These are phyloP conservation scores for Pundamilia nyererei DNA, from an alignment of 2,113 vertebrate species.

Conservation along the genomic window DNA sequence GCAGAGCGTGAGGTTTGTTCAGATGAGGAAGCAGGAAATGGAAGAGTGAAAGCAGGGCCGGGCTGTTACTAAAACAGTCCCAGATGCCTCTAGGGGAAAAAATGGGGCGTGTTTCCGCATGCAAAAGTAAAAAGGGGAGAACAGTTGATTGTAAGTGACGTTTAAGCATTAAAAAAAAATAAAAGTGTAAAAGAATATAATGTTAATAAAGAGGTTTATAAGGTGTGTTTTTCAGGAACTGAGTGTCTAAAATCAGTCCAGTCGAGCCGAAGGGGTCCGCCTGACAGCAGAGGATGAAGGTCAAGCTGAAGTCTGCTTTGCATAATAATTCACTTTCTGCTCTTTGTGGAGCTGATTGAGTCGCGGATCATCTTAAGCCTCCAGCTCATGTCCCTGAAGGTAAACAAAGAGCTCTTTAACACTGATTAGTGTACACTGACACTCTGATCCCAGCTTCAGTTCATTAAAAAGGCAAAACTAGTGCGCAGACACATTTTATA, in stretches of 20 bases:
- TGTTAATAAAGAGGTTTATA: neutral
- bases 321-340: neutral
- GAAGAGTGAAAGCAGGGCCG: neutral
- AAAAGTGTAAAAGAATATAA: neutral
- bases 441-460: neutral
- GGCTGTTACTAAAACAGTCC: neutral
- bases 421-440: neutral
- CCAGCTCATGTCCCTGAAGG: neutral
- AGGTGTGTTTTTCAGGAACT: neutral
- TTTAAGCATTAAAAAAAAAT: neutral
- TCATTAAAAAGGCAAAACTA: neutral
- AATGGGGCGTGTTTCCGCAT: neutral
- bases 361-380: neutral
- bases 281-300: neutral
- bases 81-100: neutral
- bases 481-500: neutral
- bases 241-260: neutral
- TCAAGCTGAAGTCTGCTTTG: neutral
- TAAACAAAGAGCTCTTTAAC: neutral
- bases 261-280: accelerated
- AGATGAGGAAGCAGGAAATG: neutral
- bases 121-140: neutral
- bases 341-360: neutral
- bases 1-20: neutral
- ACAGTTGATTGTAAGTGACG: neutral